phyloP scores from a whole-genome alignment of 2,797 vertebrate species.

The Sus cebifrons region DNA sequence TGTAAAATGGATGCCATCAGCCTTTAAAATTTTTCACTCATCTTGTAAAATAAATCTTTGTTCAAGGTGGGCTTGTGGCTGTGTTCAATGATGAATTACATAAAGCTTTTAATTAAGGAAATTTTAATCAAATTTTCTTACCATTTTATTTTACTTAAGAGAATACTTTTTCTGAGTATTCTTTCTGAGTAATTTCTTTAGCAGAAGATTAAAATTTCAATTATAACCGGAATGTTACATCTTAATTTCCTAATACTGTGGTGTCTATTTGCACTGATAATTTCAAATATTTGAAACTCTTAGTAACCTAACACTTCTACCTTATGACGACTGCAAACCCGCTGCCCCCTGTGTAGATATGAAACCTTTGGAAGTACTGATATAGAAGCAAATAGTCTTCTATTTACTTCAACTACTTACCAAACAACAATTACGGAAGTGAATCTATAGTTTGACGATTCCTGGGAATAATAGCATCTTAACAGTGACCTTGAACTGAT shows the following conservation, averaged over 20 bases:
- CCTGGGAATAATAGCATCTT: neutral
- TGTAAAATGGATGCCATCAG: constrained; percentile 40
- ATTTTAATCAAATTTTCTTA: neutral
- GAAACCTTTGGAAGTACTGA: neutral
- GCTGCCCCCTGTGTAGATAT: neutral
- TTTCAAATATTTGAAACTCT: neutral
- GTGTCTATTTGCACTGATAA: neutral
- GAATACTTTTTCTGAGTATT: neutral
- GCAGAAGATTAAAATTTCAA: constrained; percentile 10
- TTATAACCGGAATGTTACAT: neutral
- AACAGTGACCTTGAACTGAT: neutral
- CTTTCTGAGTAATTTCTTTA: constrained; percentile 57
- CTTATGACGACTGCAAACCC: neutral
- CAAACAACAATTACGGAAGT: neutral
- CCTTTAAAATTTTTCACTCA: constrained; percentile 29
- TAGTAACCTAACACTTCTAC: neutral
- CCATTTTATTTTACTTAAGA: constrained; percentile 58
- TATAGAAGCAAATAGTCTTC: neutral
- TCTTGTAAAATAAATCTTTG: constrained; percentile 61
- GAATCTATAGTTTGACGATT: neutral
- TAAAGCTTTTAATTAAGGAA: constrained; percentile 40
- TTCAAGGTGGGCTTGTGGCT: neutral
- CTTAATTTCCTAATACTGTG: neutral
- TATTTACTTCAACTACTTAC: neutral
- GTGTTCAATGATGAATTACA: neutral